Evolutionary conservation across 1,140 invertebrate species (phyloP), one percentile per base, ranked within the genome.

Genomic region (Cotesia vestalis): DNA sequence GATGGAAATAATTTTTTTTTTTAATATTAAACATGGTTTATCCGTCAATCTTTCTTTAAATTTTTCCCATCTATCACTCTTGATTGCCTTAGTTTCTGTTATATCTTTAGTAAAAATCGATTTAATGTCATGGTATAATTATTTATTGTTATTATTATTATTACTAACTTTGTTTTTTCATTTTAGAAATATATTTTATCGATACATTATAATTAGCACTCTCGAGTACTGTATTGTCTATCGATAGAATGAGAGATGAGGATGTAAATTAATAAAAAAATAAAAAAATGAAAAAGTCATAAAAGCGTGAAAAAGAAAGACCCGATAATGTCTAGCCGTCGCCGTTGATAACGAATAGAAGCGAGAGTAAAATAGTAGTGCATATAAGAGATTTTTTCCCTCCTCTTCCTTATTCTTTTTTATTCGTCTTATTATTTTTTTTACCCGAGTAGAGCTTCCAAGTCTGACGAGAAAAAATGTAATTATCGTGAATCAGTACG

Each of bases 11-110:
- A n/a, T 53, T 20, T 14, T 72, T 52, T 52, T 60, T 61, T 71
- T 36, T 40, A 34, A 66, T 35, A 12, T 46, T 66, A 1, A 20
- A 9, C 20, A 8, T n/a, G 6, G 66, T 60, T 52, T 36, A 46
- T 52, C 36, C 52, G 8, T 38, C 62, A 17, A 70, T 64, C 14
- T 11, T 53, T 71, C 69, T 63, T 66, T 51, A 17, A 71, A 57
- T 72, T 68, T 60, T 35, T 20, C 59, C 51, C 34, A 67, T 40
- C 40, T 53, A 66, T 72, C 55, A 55, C 14, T 35, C 35, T 34
- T 52, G 46, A 38, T 8, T 67, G 8, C 35, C 1, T 60, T 46
- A 4, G 20, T 60, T 12, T 55, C 53, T 38, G 51, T 34, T 60
- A 38, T 57, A 20, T 17, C 20, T 8, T 69, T 69, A n/a, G 38